Evolutionary conservation across 2,113 vertebrate species (phyloP), one percentile per base, ranked within the genome.

Genomic region (Hippolais icterina): DNA sequence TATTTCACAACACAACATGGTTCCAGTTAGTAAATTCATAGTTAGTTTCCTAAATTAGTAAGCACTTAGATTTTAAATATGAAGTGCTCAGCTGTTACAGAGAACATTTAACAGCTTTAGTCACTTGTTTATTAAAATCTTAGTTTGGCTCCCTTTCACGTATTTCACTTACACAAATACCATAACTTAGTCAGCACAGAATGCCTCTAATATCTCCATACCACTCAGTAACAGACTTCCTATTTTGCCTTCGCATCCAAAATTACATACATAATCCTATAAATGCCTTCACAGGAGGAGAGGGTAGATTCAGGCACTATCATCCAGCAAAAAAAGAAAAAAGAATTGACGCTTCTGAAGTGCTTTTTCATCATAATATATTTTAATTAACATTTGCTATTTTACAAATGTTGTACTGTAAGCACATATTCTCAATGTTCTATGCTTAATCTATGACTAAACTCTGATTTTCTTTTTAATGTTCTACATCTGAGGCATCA

Each of bases 361-460:
- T 76, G 46, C 46, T 83, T 85, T 87, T 87, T 76, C 94, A 89
- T 93, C 79, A 72, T 42, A 79, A 93, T 69, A 93, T 72, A 87
- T 89, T 95, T 91, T 82, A 89, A 92, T 96, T 95, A 95, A 83
- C 54, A 91, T 88, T 77, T 88, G 27, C 60, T 93, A 77, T 66
- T 96, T 90, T 71, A 75, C 53, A 91, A 74, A 83, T 82, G 52
- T 87, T 93, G 83, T 88, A 90, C 68, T 86, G 66, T 83, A 94
- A 94, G 90, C 71, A 83, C 42, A 88, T 83, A 94, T 80, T 88
- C 75, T 79, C 78, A 94, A 61, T 76, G 29, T 66, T 76, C 42
- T 87, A 10, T 41, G 75, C 72, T 93, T 93, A 41, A 82, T 97
- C 50, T 90, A 37, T 27, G 33, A 94, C 53, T 94, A 94, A 88